Conservation (phyloP, 2,797 vertebrate genomes). For the Parambassis ranga region DNA sequence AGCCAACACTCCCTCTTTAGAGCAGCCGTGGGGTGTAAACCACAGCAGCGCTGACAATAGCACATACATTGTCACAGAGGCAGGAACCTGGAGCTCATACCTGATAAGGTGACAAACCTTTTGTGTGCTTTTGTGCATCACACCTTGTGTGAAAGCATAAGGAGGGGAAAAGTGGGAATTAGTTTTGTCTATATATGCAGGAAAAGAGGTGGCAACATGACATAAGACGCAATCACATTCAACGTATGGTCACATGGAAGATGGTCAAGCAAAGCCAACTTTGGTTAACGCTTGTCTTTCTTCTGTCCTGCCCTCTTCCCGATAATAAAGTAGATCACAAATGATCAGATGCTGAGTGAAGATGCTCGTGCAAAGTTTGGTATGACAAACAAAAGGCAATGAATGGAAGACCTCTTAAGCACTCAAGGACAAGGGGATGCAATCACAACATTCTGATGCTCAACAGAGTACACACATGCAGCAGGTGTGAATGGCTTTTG, state of each 20-base stretch:
- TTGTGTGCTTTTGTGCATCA: neutral
- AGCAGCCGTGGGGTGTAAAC: constrained; percentile 15
- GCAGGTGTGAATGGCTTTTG: constrained; percentile 34
- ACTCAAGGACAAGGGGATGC: constrained; percentile 42
- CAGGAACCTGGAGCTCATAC: neutral
- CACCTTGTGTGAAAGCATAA: constrained; percentile 26
- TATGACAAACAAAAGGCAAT: constrained; percentile 22
- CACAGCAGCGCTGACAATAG: constrained; percentile 11
- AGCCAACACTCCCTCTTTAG: constrained; percentile 10
- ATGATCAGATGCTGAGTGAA: constrained; percentile 19
- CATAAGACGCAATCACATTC: constrained; percentile 28
- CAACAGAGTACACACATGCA: constrained; percentile 7
- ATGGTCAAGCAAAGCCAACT: constrained; percentile 5
- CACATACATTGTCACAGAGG: constrained; percentile 7
- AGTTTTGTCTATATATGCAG: constrained; percentile 37
- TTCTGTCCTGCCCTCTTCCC: neutral
- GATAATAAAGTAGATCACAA: too few relatives aligned
- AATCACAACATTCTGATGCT: constrained; percentile 28
- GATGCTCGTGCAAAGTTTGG: neutral
- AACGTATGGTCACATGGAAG: constrained; percentile 9
- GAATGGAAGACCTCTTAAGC: constrained; percentile 28
- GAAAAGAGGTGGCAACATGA: constrained; percentile 24
- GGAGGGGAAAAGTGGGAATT: constrained; percentile 26
- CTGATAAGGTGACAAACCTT: constrained; percentile 7
- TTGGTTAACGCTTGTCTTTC: constrained; percentile 19